phyloP scores from a whole-genome alignment of 2,888 invertebrate genomes.

The Nomada flava region DNA sequence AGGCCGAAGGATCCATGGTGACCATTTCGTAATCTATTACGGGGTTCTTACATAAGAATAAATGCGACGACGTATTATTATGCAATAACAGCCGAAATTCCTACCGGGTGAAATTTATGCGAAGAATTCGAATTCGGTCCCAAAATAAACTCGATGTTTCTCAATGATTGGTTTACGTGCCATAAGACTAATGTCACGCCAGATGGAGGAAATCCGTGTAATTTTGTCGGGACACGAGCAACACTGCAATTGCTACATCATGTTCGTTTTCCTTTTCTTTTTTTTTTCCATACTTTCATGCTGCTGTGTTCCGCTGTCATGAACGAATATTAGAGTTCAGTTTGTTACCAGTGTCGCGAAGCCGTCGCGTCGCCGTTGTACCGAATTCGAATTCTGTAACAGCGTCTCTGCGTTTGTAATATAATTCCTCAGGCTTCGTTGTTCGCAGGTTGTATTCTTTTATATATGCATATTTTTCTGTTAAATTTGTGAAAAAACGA shows the following conservation, averaged over 20 bases:
- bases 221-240: background rate
- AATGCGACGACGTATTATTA: conserved; percentile 11
- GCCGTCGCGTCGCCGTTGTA: background rate
- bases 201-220: too few species aligned
- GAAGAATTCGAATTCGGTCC: background rate
- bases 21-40: conserved; percentile 39
- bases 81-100: conserved; percentile 18
- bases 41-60: conserved; percentile 22
- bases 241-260: conserved; percentile 24
- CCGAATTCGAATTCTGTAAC: background rate
- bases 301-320: background rate
- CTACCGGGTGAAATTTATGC: background rate
- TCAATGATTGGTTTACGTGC: background rate
- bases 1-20: conserved; percentile 9
- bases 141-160: background rate
- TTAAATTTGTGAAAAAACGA: background rate
- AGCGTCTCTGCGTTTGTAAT: background rate
- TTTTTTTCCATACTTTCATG: conserved; percentile 3
- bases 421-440: background rate
- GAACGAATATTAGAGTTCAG: conserved; percentile 30
- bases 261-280: background rate
- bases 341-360: conserved; percentile 5
- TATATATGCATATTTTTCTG: background rate
- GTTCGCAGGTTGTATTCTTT: background rate
- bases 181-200: too few species aligned